Base-by-base conservation (phyloP, 2,888 invertebrate species). In the Lasioglossum calceatum region DNA sequence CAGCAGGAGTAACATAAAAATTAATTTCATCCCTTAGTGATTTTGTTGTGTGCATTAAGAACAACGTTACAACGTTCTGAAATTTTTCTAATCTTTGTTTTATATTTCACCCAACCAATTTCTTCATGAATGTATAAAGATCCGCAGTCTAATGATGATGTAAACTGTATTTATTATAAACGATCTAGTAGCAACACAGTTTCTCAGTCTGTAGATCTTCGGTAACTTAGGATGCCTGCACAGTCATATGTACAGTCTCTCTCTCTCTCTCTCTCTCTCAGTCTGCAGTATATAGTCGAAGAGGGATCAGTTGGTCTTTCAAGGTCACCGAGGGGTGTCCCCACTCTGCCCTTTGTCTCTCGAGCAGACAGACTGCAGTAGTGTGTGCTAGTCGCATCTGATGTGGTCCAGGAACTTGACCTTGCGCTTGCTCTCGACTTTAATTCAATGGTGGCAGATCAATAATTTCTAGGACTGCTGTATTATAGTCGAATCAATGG, bases 381-480 rank as follows among this genome's bases (percentile, higher is more conserved):
- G n/a, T 8, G 67, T 39, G 71, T 14, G 23, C 23, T n/a, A 39
- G n/a, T n/a, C n/a, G 71, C 42, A 39, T 42, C 71, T 7, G 23
- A 42, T 1, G 12, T n/a, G 42, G 71, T 71, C 42, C 23, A 72
- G 44, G 72, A 72, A 44, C 71, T 71, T 72, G 72, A 27, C 72
- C 72, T 72, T 72, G 44, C n/a, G 7, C 19, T 27, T 4, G 1
- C 19, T 14, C 16, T 10, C 27, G 44, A 72, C 8, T 16, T 8
- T 79, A 32, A 12, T 42, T 27, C 39, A 3, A 70, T 12, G n/a
- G 3, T 50, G 5, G 16, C 19, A 36, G 42, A 42, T 39, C 42
- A 39, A 39, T 42, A 4, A 39, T 71, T 71, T 71, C 71, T 10
- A 70, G 23, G 12, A 23, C 39, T 70, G 70, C 10, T 39, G 12